Conservation (phyloP, 1,140 invertebrate species). For the Propsilocerus akamusi region DNA sequence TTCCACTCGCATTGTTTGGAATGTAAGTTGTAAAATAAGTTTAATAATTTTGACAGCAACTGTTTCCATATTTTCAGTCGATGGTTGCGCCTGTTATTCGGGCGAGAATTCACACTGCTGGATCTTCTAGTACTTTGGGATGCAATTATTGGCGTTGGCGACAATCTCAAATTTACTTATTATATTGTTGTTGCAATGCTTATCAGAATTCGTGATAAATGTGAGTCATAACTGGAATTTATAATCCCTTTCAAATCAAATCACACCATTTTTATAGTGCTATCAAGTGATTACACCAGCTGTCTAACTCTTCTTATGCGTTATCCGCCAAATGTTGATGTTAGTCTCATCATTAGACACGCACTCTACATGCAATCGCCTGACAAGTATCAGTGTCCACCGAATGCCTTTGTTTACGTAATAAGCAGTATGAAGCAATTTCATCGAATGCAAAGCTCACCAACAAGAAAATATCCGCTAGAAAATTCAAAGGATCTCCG, state of each 20-base stretch:
- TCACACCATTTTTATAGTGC: constrained; percentile 27
- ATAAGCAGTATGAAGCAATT: neutral
- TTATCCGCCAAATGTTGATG: constrained; percentile 41
- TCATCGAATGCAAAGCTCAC: neutral
- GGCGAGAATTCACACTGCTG: constrained; percentile 54
- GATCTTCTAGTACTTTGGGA: constrained; percentile 63
- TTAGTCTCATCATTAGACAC: constrained; percentile 39
- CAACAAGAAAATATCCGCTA: no score
- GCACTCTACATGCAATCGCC: constrained; percentile 40
- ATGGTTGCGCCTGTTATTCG: constrained; percentile 62
- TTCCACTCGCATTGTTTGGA: constrained; percentile 60
- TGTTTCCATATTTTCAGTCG: constrained; percentile 32
- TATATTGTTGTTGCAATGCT: constrained; percentile 61
- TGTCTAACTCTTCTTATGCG: constrained; percentile 45
- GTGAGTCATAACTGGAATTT: constrained; percentile 29
- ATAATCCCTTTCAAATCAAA: neutral
- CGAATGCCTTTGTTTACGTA: constrained; percentile 19
- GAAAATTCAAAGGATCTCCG: no score
- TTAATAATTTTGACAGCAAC: neutral
- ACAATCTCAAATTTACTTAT: constrained; percentile 47
- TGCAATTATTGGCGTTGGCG: constrained; percentile 56
- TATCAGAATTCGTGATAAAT: constrained; percentile 41
- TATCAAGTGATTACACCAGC: constrained; percentile 39
- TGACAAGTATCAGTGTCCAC: constrained; percentile 19
- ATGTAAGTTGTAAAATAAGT: constrained; percentile 37